phyloP scores from a whole-genome alignment of 92 coral and sea anemone genomes.

The Montipora capitata region DNA sequence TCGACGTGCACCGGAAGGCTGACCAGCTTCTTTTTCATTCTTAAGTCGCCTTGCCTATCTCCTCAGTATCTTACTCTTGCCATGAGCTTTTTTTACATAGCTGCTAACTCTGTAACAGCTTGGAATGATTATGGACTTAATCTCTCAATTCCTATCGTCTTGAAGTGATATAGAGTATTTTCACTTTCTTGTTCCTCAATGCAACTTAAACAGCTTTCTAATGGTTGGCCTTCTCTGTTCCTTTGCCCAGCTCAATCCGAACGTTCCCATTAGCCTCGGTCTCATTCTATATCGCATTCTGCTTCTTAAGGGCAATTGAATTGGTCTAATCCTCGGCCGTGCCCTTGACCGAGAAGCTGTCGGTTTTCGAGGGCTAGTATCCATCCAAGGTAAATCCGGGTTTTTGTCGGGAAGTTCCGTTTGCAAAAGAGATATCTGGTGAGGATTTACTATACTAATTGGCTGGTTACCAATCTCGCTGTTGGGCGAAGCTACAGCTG shows the following conservation, averaged over 20 bases:
- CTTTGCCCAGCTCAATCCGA: conserved; percentile 3
- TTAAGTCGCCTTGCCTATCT: too few relatives aligned
- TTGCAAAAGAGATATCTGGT: conserved; percentile 89
- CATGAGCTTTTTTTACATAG: too few relatives aligned
- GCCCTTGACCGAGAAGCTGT: background rate
- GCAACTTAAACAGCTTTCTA: background rate
- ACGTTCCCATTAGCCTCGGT: conserved; percentile 28
- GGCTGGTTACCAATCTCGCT: conserved; percentile 88
- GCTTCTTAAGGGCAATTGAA: background rate
- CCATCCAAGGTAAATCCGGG: conserved; percentile 81
- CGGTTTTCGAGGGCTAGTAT: conserved; percentile 7
- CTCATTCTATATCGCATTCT: background rate
- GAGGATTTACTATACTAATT: conserved; percentile 85
- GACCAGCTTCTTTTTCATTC: too few relatives aligned
- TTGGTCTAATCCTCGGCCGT: background rate
- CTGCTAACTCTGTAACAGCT: too few relatives aligned
- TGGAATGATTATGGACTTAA: too few relatives aligned
- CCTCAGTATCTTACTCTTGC: too few relatives aligned
- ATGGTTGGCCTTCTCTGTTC: conserved; percentile 2
- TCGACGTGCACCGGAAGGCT: too few relatives aligned
- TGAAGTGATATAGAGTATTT: too few relatives aligned
- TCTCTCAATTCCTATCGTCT: too few relatives aligned
- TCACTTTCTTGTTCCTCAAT: too few relatives aligned
- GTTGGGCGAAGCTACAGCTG: conserved; percentile 60
- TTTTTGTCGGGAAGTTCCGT: conserved; percentile 82